Percentiles rank a stretch among this genome's conserved stretches.
These are phyloP conservation scores for Brachyalestes nurse DNA, from an alignment of 2,797 vertebrate species.

Conservation along the genomic window DNA sequence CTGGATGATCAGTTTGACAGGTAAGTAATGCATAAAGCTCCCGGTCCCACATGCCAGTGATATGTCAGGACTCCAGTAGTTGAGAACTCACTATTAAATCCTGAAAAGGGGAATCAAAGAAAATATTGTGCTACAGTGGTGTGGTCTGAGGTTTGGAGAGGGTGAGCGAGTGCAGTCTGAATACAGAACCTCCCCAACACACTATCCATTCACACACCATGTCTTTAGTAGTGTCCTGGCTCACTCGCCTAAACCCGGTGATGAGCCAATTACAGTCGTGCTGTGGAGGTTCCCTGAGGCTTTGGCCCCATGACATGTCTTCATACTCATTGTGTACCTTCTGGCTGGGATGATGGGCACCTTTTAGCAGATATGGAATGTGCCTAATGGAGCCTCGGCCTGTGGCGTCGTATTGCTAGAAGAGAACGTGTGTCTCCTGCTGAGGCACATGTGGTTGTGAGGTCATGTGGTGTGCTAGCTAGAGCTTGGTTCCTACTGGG, in stretches of 20 bases:
- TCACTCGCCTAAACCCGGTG: conserved; percentile 20
- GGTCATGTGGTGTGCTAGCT: conserved; percentile 11
- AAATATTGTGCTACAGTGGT: conserved; percentile 29
- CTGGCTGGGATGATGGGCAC: neutral
- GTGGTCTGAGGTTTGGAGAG: conserved; percentile 46
- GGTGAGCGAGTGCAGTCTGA: conserved; percentile 32
- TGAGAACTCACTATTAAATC: conserved; percentile 23
- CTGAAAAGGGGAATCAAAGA: conserved; percentile 30
- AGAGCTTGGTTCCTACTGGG: neutral
- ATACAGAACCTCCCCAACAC: conserved; percentile 34
- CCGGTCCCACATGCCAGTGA: too few species aligned
- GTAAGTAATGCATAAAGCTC: too few species aligned
- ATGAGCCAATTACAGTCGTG: conserved; percentile 14
- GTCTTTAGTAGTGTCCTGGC: conserved; percentile 23
- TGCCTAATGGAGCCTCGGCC: neutral
- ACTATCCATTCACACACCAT: too few species aligned
- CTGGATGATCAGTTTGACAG: too few species aligned
- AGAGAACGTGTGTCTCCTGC: neutral
- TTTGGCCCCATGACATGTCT: neutral
- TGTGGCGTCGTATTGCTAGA: neutral
- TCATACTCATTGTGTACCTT: neutral
- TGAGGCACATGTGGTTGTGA: conserved; percentile 9
- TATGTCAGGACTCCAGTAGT: neutral
- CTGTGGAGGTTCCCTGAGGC: conserved; percentile 15
- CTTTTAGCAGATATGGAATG: conserved; percentile 12